Evolutionary conservation across 2,888 invertebrate genomes (phyloP).

Genomic region (Baronia brevicornis): DNA sequence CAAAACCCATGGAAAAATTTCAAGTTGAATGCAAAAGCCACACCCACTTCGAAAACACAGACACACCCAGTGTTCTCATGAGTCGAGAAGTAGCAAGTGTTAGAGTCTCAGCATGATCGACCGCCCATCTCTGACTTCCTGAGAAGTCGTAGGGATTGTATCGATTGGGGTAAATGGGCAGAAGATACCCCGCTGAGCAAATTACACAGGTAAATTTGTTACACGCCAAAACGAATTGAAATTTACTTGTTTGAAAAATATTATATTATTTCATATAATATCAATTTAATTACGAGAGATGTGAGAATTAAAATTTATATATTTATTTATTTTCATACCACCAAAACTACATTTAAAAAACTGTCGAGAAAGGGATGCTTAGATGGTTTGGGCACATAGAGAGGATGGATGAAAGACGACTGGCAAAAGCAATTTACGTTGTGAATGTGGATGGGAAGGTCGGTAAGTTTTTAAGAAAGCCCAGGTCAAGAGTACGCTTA

Average conservation of each 20-base stretch:
- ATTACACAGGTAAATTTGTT: constrained; percentile 39
- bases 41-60: constrained; percentile 7
- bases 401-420: too few species aligned
- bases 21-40: constrained; percentile 1
- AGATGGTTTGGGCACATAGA: too few species aligned
- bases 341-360: too few species aligned
- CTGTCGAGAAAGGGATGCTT: too few species aligned
- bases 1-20: constrained; percentile 1
- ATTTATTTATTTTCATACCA: too few species aligned
- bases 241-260: constrained; percentile 51
- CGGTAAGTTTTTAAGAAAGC: too few species aligned
- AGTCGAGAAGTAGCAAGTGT: constrained; percentile 17
- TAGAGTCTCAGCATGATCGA: constrained; percentile 48
- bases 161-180: not conserved
- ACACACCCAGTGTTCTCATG: constrained; percentile 35
- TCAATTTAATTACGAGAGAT: constrained; percentile 5
- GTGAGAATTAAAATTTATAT: constrained; percentile 4
- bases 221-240: constrained; percentile 42
- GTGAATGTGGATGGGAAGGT: too few species aligned
- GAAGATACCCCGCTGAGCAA: constrained; percentile 41
- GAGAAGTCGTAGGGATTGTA: constrained; percentile 1
- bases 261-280: constrained; percentile 14
- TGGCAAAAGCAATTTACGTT: too few species aligned
- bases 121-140: constrained; percentile 24
- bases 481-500: too few species aligned